These are phyloP conservation scores for Moxostoma hubbsi DNA, from an alignment of 2,797 vertebrate genomes.

Conservation along the genomic window DNA sequence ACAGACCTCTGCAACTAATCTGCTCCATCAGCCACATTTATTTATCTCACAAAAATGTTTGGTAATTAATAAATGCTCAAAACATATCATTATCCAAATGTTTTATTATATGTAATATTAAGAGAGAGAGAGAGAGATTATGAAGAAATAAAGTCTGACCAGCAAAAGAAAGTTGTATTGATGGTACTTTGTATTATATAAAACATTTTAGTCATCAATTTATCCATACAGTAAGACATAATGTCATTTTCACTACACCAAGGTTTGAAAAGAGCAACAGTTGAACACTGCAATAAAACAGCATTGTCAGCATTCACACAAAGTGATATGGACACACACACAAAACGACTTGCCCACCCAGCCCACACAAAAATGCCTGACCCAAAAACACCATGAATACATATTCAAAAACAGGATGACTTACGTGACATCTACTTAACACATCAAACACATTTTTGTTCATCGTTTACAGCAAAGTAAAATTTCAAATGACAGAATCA, in stretches of 20 bases:
- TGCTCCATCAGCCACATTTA: slow-evolving; percentile 5
- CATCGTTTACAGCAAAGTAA: neutral
- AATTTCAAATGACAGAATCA: neutral
- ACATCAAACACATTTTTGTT: neutral
- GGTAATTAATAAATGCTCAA: neutral
- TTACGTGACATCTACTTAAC: neutral
- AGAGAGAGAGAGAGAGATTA: neutral
- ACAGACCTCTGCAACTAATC: slow-evolving; percentile 57
- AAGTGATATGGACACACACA: neutral
- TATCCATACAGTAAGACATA: neutral
- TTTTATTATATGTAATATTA: no score
- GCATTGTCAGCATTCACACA: slow-evolving; percentile 16
- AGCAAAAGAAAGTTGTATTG: neutral
- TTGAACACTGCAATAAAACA: neutral
- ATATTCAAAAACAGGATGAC: slow-evolving; percentile 6
- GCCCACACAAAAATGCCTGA: slow-evolving; percentile 52
- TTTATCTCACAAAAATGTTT: neutral
- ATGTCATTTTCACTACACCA: neutral
- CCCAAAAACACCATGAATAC: slow-evolving; percentile 57
- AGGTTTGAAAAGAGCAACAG: neutral
- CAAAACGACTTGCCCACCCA: slow-evolving; percentile 59
- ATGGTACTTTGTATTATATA: neutral
- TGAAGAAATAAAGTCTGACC: slow-evolving; percentile 28
- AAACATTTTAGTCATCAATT: neutral
- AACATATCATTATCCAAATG: neutral